phyloP scores from a whole-genome alignment of 2,888 invertebrate genomes.

The Diaprepes abbreviatus region DNA sequence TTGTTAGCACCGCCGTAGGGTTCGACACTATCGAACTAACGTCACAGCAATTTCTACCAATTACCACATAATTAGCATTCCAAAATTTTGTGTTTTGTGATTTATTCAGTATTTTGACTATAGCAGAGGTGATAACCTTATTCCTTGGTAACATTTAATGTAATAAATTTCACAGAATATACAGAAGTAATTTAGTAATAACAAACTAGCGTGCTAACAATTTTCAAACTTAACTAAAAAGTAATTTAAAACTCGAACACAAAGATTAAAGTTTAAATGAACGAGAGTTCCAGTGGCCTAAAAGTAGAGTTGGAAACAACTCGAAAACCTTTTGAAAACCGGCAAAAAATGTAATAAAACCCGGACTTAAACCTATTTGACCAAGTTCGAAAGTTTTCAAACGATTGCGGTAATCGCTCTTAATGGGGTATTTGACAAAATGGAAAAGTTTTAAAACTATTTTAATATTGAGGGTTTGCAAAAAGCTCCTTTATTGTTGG shows the following conservation, averaged over 20 bases:
- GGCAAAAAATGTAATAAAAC: slow-evolving; percentile 28
- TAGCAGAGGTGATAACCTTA: too few relatives aligned
- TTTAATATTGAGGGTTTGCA: too few relatives aligned
- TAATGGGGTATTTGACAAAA: slow-evolving; percentile 27
- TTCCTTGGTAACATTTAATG: too few relatives aligned
- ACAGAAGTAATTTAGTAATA: too few relatives aligned
- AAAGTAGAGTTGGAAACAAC: slow-evolving; percentile 21
- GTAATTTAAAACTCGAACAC: background rate
- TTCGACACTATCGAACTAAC: too few relatives aligned
- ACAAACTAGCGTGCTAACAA: background rate
- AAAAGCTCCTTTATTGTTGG: too few relatives aligned
- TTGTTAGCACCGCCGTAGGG: too few relatives aligned
- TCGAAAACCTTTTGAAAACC: slow-evolving; percentile 10
- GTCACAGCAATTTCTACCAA: too few relatives aligned
- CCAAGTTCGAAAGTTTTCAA: slow-evolving; percentile 23
- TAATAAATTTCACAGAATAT: too few relatives aligned
- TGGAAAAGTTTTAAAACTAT: slow-evolving; percentile 29
- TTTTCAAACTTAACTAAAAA: background rate
- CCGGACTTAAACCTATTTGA: slow-evolving; percentile 22
- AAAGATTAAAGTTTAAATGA: slow-evolving; percentile 2
- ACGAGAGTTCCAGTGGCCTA: background rate
- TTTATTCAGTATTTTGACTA: too few relatives aligned
- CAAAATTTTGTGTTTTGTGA: too few relatives aligned
- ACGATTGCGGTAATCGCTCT: slow-evolving; percentile 24
- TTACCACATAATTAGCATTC: too few relatives aligned